These are phyloP conservation scores for Rhinoraja longicauda DNA, from an alignment of 2,797 vertebrate genomes.

Conservation along the genomic window DNA sequence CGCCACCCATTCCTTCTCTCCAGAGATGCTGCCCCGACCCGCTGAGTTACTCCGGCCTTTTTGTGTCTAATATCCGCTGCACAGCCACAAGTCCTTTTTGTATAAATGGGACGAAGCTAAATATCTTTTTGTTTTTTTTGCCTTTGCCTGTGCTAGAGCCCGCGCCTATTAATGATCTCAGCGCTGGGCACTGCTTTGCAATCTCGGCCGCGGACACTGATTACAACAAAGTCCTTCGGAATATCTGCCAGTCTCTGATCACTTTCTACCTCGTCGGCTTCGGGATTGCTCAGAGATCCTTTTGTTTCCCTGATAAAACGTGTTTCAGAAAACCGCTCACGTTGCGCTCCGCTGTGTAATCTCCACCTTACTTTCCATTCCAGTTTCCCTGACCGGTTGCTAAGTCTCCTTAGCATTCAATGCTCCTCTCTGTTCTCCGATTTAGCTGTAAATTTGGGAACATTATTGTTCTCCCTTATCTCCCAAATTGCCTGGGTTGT, in stretches of 20 bases:
- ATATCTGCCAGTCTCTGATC: constrained; percentile 27
- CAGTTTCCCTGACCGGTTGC: neutral
- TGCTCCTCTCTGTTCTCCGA: neutral
- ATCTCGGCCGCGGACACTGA: neutral
- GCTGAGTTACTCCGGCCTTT: too few species aligned
- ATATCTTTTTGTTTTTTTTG: neutral
- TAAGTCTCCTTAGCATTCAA: neutral
- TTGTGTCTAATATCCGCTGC: too few species aligned
- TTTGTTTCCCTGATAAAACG: constrained; percentile 17
- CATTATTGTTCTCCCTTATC: constrained; percentile 4
- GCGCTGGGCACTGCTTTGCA: neutral
- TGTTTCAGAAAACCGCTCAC: neutral
- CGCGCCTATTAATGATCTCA: neutral
- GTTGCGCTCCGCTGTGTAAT: neutral
- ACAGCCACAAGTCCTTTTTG: neutral
- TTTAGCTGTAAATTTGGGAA: constrained; percentile 3
- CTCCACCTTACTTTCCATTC: neutral
- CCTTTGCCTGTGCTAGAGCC: neutral
- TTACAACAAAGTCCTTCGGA: neutral
- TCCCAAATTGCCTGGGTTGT: constrained; percentile 11
- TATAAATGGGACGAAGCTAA: neutral
- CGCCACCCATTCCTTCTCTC: too few species aligned
- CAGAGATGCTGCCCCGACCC: too few species aligned
- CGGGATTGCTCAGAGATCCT: neutral
- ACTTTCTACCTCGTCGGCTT: neutral